Percentiles rank a stretch among this genome's conserved stretches.
Conservation (phyloP, 2,888 invertebrate genomes). For the Xestia xanthographa region DNA sequence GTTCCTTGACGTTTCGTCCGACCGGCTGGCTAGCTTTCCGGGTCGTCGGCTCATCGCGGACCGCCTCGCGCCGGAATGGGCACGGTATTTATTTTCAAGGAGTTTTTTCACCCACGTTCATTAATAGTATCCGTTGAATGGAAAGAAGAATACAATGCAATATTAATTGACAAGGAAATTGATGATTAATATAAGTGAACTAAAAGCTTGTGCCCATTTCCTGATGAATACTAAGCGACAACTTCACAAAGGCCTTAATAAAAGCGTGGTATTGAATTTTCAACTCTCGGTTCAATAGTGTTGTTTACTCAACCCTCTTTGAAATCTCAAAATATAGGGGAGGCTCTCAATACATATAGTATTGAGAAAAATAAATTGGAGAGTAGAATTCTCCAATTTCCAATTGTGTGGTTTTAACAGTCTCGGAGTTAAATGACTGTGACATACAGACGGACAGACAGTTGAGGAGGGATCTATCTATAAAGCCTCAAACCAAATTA, state of each 20-base stretch:
- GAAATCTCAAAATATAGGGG: no score
- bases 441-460: no score
- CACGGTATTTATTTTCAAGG: not conserved
- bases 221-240: no score
- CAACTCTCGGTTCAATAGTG: not conserved
- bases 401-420: no score
- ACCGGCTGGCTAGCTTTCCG: conserved; percentile 4
- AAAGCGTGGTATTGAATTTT: not conserved
- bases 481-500: not conserved
- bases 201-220: no score
- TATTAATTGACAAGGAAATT: not conserved
- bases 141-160: not conserved
- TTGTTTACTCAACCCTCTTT: no score
- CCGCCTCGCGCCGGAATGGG: not conserved
- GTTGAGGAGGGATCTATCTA: no score
- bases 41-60: conserved; percentile 20
- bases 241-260: no score
- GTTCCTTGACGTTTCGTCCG: conserved; percentile 14
- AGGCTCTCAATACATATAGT: no score
- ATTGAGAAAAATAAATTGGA: no score
- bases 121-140: not conserved
- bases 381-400: no score
- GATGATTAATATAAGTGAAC: not conserved
- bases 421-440: no score
- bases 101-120: not conserved